phyloP scores from a whole-genome alignment of 2,888 invertebrate genomes.

The Athalia cordata region DNA sequence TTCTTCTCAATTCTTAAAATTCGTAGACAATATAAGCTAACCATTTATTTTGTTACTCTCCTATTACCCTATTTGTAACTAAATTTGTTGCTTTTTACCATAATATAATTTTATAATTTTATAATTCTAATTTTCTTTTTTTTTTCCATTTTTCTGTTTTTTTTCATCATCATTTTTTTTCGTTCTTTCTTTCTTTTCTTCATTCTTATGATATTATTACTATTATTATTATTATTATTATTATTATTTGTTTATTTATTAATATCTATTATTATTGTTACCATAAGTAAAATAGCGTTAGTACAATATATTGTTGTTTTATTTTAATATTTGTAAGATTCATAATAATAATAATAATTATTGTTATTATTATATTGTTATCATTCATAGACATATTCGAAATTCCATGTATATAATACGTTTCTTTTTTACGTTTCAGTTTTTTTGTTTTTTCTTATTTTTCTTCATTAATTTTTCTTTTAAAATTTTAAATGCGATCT shows the following conservation, averaged over 20 bases:
- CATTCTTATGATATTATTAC: constrained; percentile 64
- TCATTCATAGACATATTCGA: background rate
- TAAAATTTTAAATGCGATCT: too few relatives aligned
- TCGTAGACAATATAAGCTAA: constrained; percentile 67
- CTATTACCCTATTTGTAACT: constrained; percentile 71
- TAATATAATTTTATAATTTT: constrained; percentile 50
- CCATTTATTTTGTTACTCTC: constrained; percentile 71
- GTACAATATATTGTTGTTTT: constrained; percentile 51
- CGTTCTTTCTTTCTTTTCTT: background rate
- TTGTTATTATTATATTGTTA: constrained; percentile 6
- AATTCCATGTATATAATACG: too few relatives aligned
- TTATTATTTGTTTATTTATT: constrained; percentile 47
- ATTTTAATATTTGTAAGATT: constrained; percentile 45
- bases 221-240: constrained; percentile 54
- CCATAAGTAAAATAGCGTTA: constrained; percentile 56
- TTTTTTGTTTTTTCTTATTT: too few relatives aligned
- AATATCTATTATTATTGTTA: constrained; percentile 49
- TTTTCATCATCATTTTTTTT: constrained; percentile 62
- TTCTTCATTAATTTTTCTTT: too few relatives aligned
- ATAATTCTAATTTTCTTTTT: constrained; percentile 62
- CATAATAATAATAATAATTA: constrained; percentile 10
- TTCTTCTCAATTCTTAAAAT: constrained; percentile 45
- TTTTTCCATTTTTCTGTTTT: constrained; percentile 56
- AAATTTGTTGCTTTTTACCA: constrained; percentile 62
- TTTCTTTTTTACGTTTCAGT: too few relatives aligned